Evolutionary conservation across 1,140 invertebrate species (phyloP).

Genomic region (Physella acuta): DNA sequence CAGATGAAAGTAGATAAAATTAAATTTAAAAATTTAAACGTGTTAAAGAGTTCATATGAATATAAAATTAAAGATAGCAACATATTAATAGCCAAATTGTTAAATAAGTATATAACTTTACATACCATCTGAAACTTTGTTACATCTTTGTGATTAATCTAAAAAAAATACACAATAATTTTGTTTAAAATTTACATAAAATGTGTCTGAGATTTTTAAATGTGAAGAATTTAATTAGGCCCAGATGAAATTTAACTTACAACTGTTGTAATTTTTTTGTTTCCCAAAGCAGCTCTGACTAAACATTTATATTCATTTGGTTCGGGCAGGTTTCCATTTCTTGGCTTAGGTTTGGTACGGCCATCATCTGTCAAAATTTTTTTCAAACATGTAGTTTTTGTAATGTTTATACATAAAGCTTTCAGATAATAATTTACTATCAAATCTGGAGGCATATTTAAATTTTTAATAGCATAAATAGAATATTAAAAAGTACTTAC

Average conservation of each 20-base stretch:
- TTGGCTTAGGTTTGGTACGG: slow-evolving; percentile 68
- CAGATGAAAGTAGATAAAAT: too few relatives aligned
- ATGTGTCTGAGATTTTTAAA: too few relatives aligned
- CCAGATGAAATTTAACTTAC: slow-evolving; percentile 64
- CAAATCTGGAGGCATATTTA: background rate
- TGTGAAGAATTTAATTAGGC: too few relatives aligned
- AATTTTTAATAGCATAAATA: background rate
- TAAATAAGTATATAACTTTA: too few relatives aligned
- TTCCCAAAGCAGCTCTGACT: slow-evolving; percentile 70
- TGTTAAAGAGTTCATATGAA: too few relatives aligned
- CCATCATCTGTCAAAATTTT: slow-evolving; percentile 69
- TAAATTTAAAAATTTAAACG: too few relatives aligned
- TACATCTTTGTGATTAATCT: slow-evolving; percentile 77
- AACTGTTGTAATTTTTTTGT: slow-evolving; percentile 78
- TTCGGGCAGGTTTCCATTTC: slow-evolving; percentile 65
- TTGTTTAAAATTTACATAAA: too few relatives aligned
- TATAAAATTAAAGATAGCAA: too few relatives aligned
- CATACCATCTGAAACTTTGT: slow-evolving; percentile 76
- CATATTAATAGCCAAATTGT: too few relatives aligned
- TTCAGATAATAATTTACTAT: background rate
- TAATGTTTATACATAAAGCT: too few relatives aligned
- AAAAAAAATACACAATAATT: slow-evolving; percentile 37
- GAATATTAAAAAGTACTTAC: slow-evolving; percentile 46
- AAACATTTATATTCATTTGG: slow-evolving; percentile 73
- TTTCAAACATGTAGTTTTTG: background rate